Conservation (phyloP, 2,888 invertebrate genomes). For the Rhagium mordax region DNA sequence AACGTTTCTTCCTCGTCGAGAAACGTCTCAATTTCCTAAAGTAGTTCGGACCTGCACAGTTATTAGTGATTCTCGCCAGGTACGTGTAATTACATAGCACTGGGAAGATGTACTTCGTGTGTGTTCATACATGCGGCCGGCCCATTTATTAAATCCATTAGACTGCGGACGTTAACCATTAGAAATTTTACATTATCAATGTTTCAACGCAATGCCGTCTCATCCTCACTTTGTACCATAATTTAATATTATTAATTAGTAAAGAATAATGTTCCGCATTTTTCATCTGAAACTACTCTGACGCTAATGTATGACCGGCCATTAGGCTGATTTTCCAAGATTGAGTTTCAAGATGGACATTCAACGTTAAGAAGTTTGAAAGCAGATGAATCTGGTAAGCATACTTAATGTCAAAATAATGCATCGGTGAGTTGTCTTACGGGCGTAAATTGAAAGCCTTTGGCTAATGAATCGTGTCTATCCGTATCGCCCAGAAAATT, state of each 20-base stretch:
- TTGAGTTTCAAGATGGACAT: neutral
- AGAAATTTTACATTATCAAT: conserved; percentile 49
- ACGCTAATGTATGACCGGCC: conserved; percentile 29
- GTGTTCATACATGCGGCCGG: conserved; percentile 54
- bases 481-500: too few species aligned
- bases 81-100: conserved; percentile 56
- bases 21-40: neutral
- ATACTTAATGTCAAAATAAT: conserved; percentile 29
- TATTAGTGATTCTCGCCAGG: conserved; percentile 50
- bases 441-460: conserved; percentile 4
- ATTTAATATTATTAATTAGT: conserved; percentile 39
- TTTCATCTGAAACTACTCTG: conserved; percentile 19
- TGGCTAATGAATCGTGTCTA: too few species aligned
- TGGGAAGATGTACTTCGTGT: conserved; percentile 58
- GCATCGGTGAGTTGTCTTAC: conserved; percentile 19
- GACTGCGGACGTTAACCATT: conserved; percentile 49
- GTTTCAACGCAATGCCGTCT: conserved; percentile 40
- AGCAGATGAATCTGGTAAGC: conserved; percentile 14
- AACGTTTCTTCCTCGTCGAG: neutral
- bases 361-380: conserved; percentile 4
- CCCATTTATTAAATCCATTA: conserved; percentile 59
- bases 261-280: conserved; percentile 33
- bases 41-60: conserved; percentile 17
- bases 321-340: conserved; percentile 1
- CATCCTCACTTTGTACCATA: conserved; percentile 39